Evolutionary conservation across 1,140 invertebrate species (phyloP).

Genomic region (Dinothrombium tinctorium): DNA sequence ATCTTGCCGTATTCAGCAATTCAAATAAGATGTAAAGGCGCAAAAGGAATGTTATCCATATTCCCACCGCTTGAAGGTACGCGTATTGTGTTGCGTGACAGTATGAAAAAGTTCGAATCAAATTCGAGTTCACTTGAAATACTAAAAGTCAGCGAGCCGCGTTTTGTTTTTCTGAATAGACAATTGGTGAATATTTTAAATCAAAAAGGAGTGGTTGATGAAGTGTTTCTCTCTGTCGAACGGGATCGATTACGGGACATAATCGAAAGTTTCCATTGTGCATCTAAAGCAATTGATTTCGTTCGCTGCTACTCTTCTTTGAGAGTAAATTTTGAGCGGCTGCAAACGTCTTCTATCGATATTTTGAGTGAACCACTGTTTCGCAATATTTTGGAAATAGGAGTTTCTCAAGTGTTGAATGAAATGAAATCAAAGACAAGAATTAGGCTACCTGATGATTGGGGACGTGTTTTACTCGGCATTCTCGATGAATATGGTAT

Average conservation of each 20-base stretch:
- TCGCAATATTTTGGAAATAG: slow-evolving; percentile 5
- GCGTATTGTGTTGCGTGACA: slow-evolving; percentile 11
- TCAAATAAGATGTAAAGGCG: slow-evolving; percentile 15
- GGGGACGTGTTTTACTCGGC: slow-evolving; percentile 14
- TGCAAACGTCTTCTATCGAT: slow-evolving; percentile 5
- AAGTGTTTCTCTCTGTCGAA: too few species aligned
- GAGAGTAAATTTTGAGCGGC: neutral
- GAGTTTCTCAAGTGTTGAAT: slow-evolving; percentile 4
- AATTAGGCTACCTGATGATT: slow-evolving; percentile 9
- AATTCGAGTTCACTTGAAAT: too few species aligned
- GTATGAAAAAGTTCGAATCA: too few species aligned
- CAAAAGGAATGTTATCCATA: slow-evolving; percentile 15
- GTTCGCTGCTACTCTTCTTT: too few species aligned
- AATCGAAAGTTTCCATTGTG: too few species aligned
- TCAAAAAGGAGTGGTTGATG: too few species aligned
- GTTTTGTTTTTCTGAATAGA: too few species aligned
- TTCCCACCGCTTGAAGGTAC: slow-evolving; percentile 8
- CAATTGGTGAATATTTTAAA: too few species aligned
- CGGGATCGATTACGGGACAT: too few species aligned
- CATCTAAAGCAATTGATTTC: too few species aligned
- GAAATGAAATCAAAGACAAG: slow-evolving; percentile 13
- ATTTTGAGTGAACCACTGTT: slow-evolving; percentile 13
- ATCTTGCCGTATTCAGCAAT: slow-evolving; percentile 12
- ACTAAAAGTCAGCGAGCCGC: too few species aligned
- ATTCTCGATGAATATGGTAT: slow-evolving; percentile 14